Percentiles rank a stretch among this genome's conserved stretches.
phyloP scores from a whole-genome alignment of 2,113 vertebrate species.

The Psittacus erithacus region DNA sequence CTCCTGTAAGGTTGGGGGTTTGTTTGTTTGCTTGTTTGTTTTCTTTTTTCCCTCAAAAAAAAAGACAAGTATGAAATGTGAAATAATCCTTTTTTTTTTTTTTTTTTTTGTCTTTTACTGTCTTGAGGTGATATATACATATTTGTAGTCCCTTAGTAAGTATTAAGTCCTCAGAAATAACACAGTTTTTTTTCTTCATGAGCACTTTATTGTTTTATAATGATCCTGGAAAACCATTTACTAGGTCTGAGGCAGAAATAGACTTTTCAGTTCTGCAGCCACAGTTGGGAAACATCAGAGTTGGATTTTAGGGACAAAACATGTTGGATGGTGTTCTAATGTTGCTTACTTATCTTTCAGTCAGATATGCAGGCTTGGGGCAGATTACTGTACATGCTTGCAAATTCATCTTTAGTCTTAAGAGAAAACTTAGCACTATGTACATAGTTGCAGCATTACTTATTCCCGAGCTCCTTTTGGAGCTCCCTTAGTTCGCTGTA shows the following conservation, averaged over 20 bases:
- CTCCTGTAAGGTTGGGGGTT: background rate
- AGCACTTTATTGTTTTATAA: rapidly evolving
- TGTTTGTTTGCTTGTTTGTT: background rate
- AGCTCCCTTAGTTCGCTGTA: background rate
- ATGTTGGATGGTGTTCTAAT: background rate
- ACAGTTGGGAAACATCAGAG: background rate
- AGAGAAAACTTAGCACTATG: background rate
- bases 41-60: background rate
- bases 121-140: background rate
- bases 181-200: background rate
- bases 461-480: background rate
- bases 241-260: background rate
- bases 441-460: background rate
- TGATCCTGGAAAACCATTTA: background rate
- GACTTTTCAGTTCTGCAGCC: background rate
- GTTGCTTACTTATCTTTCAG: background rate
- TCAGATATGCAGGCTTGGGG: background rate
- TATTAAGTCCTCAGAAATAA: background rate
- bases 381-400: background rate
- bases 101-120: background rate
- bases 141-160: background rate
- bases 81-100: no score
- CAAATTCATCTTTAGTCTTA: background rate
- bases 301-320: background rate
- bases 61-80: background rate